Evolutionary conservation across 2,797 vertebrate genomes (phyloP).

Genomic region (Sebastes hubbsi): DNA sequence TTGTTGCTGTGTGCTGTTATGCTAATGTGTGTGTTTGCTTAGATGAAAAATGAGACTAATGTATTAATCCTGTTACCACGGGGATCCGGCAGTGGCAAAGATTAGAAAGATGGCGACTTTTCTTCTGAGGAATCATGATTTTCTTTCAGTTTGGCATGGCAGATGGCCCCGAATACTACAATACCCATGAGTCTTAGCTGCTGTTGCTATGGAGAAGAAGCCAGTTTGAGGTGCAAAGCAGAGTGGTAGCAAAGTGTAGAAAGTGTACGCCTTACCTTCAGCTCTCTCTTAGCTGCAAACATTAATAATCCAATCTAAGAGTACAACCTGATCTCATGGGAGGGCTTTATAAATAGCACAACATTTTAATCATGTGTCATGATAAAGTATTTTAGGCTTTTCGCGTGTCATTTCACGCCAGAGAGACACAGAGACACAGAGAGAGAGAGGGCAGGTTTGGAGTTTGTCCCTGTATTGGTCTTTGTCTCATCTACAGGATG

Average conservation of each 20-base stretch:
- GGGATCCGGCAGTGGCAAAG: background rate
- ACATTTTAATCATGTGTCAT: too few relatives aligned
- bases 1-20: background rate
- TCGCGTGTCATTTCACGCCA: too few relatives aligned
- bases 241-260: background rate
- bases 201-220: background rate
- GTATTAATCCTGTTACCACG: background rate
- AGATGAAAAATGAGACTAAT: conserved; percentile 1
- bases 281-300: too few relatives aligned
- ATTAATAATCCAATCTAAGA: too few relatives aligned
- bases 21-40: conserved; percentile 12
- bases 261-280: background rate
- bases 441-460: too few relatives aligned
- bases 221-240: background rate
- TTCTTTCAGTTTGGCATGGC: background rate
- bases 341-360: too few relatives aligned
- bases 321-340: too few relatives aligned
- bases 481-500: too few relatives aligned
- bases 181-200: background rate
- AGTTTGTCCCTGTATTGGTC: too few relatives aligned
- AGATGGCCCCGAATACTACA: background rate
- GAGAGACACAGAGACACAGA: too few relatives aligned
- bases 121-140: background rate
- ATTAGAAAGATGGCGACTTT: background rate
- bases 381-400: too few relatives aligned